Evolutionary conservation across 2,888 invertebrate genomes (phyloP).

Genomic region (Mythimna lalbum): DNA sequence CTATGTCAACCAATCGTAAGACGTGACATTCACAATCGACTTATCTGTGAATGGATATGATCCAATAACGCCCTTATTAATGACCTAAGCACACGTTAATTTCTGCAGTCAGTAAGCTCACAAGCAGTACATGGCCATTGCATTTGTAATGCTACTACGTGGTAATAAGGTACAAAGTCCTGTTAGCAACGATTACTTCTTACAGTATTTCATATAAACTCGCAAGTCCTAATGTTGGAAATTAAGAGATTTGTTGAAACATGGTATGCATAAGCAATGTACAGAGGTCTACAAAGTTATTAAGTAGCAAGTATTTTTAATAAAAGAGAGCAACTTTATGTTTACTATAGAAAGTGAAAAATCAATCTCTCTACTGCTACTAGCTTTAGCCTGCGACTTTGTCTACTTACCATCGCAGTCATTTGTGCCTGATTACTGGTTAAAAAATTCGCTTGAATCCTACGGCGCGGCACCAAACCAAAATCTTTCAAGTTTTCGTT

Average conservation of each 20-base stretch:
- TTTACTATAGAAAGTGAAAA: too few species aligned
- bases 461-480: too few species aligned
- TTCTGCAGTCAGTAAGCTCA: not conserved
- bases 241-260: not conserved
- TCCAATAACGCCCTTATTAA: not conserved
- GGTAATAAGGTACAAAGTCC: slow-evolving; percentile 1
- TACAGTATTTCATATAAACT: not conserved
- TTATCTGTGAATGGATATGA: slow-evolving; percentile 22
- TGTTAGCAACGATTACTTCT: too few species aligned
- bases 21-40: slow-evolving; percentile 28
- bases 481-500: too few species aligned
- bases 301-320: too few species aligned
- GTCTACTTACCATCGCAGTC: too few species aligned
- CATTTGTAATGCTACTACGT: slow-evolving; percentile 7
- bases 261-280: not conserved
- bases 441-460: too few species aligned
- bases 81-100: not conserved
- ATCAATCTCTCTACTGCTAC: too few species aligned
- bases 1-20: slow-evolving; percentile 25
- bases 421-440: too few species aligned
- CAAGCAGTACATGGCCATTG: slow-evolving; percentile 7
- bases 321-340: too few species aligned
- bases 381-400: too few species aligned
- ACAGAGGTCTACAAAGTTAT: too few species aligned
- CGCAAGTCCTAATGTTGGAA: not conserved